phyloP scores from a whole-genome alignment of 2,888 invertebrate genomes.

The Zhengitettix transpicula region DNA sequence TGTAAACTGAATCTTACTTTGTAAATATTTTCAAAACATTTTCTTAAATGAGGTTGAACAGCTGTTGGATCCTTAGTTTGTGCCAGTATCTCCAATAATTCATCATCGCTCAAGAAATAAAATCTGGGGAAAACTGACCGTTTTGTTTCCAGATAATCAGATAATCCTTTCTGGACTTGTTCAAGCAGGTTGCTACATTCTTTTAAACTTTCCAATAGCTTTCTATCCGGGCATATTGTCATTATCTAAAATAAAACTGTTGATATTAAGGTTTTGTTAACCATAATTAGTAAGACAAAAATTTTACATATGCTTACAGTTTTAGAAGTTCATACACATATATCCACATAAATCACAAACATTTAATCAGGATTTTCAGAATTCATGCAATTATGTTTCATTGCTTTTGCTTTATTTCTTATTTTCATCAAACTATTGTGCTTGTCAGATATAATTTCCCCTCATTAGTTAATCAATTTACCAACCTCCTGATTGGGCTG shows the following conservation, averaged over 20 bases:
- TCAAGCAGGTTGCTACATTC: constrained; percentile 54
- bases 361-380: too few species aligned
- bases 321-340: too few species aligned
- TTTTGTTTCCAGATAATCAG: constrained; percentile 64
- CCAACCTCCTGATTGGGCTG: too few species aligned
- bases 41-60: constrained; percentile 66
- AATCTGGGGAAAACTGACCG: constrained; percentile 56
- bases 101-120: constrained; percentile 72
- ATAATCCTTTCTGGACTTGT: constrained; percentile 55
- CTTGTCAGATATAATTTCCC: too few species aligned
- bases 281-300: too few species aligned
- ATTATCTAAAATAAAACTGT: constrained; percentile 34
- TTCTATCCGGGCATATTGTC: constrained; percentile 42
- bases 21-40: constrained; percentile 68
- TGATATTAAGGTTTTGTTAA: too few species aligned
- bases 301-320: too few species aligned
- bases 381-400: too few species aligned
- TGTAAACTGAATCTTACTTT: constrained; percentile 24
- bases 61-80: constrained; percentile 60
- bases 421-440: too few species aligned
- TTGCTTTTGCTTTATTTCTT: too few species aligned
- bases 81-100: constrained; percentile 62
- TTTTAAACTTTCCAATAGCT: constrained; percentile 47
- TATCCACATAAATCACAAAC: too few species aligned
- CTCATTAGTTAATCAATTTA: too few species aligned